Evolutionary conservation across 2,797 vertebrate species (phyloP).

Genomic region (Lepilemur septentrionalis): DNA sequence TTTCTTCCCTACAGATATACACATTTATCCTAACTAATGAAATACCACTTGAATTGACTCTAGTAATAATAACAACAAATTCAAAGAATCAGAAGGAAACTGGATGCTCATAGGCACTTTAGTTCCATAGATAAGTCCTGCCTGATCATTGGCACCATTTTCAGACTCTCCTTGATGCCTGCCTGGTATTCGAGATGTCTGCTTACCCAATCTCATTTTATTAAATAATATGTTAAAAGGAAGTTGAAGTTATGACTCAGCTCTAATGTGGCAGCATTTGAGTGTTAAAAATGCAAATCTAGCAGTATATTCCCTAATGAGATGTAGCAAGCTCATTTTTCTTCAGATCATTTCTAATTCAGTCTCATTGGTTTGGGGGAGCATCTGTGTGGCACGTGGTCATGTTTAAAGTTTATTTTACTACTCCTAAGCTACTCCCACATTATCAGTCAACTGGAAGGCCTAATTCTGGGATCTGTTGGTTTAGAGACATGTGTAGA

Average conservation of each 20-base stretch:
- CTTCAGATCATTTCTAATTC: slow-evolving; percentile 81
- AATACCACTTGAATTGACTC: slow-evolving; percentile 70
- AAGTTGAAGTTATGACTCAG: slow-evolving; percentile 83
- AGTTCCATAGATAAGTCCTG: slow-evolving; percentile 63
- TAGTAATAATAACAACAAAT: slow-evolving; percentile 68
- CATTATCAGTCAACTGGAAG: slow-evolving; percentile 33
- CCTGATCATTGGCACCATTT: slow-evolving; percentile 72
- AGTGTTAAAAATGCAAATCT: slow-evolving; percentile 84
- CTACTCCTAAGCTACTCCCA: slow-evolving; percentile 53
- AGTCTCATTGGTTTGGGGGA: slow-evolving; percentile 68
- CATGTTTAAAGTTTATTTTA: slow-evolving; percentile 76
- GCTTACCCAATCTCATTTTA: slow-evolving; percentile 81
- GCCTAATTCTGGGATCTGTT: slow-evolving; percentile 20
- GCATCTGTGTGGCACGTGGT: slow-evolving; percentile 64
- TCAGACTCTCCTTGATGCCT: slow-evolving; percentile 69
- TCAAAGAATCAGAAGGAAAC: slow-evolving; percentile 74
- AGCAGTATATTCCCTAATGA: slow-evolving; percentile 81
- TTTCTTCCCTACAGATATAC: slow-evolving; percentile 72
- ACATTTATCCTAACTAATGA: slow-evolving; percentile 75
- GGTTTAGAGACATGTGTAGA: neutral
- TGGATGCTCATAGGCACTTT: slow-evolving; percentile 61
- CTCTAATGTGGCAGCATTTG: slow-evolving; percentile 78
- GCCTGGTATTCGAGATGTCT: slow-evolving; percentile 75
- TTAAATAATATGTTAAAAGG: slow-evolving; percentile 71
- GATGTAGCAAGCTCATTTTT: slow-evolving; percentile 81